Conservation (phyloP, 2,888 invertebrate species). For the Helleia helle region DNA sequence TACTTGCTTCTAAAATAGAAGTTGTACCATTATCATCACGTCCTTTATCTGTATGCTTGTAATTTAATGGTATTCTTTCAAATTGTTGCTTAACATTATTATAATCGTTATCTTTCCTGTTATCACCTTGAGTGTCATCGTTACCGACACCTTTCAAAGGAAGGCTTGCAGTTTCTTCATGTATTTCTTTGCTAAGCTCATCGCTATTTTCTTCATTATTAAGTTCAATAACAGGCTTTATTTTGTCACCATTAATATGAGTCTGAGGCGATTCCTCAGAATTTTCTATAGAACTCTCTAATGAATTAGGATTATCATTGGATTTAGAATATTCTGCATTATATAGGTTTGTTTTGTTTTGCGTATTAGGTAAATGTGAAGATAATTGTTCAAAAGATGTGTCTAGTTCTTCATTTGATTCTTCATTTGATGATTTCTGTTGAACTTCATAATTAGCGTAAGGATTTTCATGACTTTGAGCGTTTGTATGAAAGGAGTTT, state of each 20-base stretch:
- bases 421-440: background rate
- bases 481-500: background rate
- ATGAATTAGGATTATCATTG: slow-evolving; percentile 16
- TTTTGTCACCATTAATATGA: slow-evolving; percentile 48
- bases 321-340: slow-evolving; percentile 3
- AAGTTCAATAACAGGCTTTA: slow-evolving; percentile 58
- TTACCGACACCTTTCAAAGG: slow-evolving; percentile 19
- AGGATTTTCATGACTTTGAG: background rate
- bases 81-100: slow-evolving; percentile 55
- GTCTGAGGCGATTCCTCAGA: slow-evolving; percentile 25
- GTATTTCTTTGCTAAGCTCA: slow-evolving; percentile 20
- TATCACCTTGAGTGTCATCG: slow-evolving; percentile 28
- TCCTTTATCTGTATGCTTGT: slow-evolving; percentile 40
- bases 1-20: background rate
- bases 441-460: slow-evolving; percentile 1
- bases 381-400: background rate
- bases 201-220: slow-evolving; percentile 37
- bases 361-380: background rate
- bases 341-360: background rate
- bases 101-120: slow-evolving; percentile 26
- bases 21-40: background rate
- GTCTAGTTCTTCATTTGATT: background rate
- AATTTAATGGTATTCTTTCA: slow-evolving; percentile 60
- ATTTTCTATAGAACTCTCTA: slow-evolving; percentile 22
- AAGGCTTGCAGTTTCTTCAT: slow-evolving; percentile 9